Percentiles rank a stretch among this genome's conserved stretches.
These are phyloP conservation scores for Pangasianodon hypophthalmus DNA, from an alignment of 2,113 vertebrate species.

Conservation along the genomic window DNA sequence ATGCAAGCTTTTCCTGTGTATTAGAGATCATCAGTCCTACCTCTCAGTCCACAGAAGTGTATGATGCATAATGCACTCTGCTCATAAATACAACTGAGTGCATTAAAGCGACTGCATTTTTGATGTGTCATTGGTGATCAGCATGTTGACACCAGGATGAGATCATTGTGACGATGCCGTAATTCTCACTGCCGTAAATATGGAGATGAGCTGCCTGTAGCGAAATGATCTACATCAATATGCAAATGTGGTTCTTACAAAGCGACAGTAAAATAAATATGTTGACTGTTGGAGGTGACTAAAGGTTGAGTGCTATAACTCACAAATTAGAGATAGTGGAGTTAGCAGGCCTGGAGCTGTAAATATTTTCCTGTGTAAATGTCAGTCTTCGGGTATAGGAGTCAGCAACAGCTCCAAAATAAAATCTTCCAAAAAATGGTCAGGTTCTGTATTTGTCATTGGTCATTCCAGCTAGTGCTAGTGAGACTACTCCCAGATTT, in stretches of 20 bases:
- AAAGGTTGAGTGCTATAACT: slow-evolving; percentile 10
- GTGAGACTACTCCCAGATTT: neutral
- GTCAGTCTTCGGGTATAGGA: neutral
- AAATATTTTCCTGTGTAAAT: slow-evolving; percentile 33
- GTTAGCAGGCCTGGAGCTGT: slow-evolving; percentile 22
- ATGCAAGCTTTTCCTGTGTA: neutral
- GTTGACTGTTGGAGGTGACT: slow-evolving; percentile 37
- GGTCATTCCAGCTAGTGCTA: neutral
- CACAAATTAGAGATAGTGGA: slow-evolving; percentile 11
- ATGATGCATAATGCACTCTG: slow-evolving; percentile 21
- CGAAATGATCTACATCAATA: slow-evolving; percentile 48
- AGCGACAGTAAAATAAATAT: slow-evolving; percentile 35
- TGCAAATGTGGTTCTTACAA: slow-evolving; percentile 37
- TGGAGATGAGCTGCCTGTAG: slow-evolving; percentile 49
- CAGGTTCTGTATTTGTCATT: neutral
- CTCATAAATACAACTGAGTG: slow-evolving; percentile 15
- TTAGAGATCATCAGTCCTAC: slow-evolving; percentile 5
- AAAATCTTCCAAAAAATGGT: neutral
- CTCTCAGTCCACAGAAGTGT: slow-evolving; percentile 1
- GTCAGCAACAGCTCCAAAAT: neutral
- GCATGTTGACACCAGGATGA: slow-evolving; percentile 35
- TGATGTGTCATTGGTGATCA: slow-evolving; percentile 31
- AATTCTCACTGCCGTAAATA: slow-evolving; percentile 33
- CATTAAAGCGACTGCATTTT: slow-evolving; percentile 24
- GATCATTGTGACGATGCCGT: slow-evolving; percentile 42